These are phyloP conservation scores for Anas platyrhynchos DNA, from an alignment of 2,113 vertebrate species.

Conservation along the genomic window DNA sequence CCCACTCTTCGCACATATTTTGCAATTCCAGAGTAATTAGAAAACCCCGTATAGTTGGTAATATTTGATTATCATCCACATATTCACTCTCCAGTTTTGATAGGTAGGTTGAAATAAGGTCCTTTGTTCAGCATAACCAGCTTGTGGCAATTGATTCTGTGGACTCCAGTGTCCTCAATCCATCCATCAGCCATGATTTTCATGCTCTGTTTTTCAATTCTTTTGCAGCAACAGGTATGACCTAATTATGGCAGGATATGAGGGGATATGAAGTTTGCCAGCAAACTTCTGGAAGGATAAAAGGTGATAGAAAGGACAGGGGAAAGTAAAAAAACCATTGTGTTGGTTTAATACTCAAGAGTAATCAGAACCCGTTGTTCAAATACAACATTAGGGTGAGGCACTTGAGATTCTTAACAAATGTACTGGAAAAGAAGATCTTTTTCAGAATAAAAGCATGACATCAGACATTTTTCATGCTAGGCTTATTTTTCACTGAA, in stretches of 20 bases:
- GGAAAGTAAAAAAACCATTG: not conserved
- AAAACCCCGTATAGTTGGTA: not conserved
- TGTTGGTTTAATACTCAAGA: slow-evolving; percentile 44
- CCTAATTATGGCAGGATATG: slow-evolving; percentile 1
- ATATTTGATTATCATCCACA: not conserved
- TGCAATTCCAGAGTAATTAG: not conserved
- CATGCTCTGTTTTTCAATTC: not conserved
- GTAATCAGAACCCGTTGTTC: slow-evolving; percentile 3
- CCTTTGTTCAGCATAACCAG: not conserved
- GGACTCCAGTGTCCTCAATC: not conserved
- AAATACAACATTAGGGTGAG: not conserved
- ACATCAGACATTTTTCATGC: not conserved
- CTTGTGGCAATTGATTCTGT: not conserved
- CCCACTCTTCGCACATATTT: not conserved
- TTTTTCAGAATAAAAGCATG: not conserved
- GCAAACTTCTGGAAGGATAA: not conserved
- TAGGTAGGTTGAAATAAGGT: not conserved
- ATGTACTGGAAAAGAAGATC: not conserved
- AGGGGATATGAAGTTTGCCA: not conserved
- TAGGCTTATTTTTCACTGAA: not conserved
- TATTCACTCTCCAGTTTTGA: not conserved
- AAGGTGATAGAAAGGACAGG: not conserved
- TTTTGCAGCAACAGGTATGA: not conserved
- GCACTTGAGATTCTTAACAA: not conserved
- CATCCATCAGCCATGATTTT: not conserved